A percentile compares a stretch with the other conserved stretches of the same genome.
These are phyloP conservation scores for Phoenicopterus ruber DNA, from an alignment of 2,113 vertebrate species.

Conservation along the genomic window DNA sequence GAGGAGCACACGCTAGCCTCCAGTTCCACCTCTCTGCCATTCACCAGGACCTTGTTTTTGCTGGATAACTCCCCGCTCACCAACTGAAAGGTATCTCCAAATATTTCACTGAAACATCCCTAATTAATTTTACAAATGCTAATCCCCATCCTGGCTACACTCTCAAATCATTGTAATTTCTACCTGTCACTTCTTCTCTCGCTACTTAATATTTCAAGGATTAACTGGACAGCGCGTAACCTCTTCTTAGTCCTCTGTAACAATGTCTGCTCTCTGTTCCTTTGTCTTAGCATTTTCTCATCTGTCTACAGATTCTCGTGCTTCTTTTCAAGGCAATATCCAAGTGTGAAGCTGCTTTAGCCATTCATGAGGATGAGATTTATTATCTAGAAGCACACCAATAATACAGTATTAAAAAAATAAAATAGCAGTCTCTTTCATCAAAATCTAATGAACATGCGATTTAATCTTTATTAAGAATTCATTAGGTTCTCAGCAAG, in stretches of 20 bases:
- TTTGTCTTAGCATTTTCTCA: conserved; percentile 33
- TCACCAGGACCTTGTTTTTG: background rate
- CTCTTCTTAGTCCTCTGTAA: background rate
- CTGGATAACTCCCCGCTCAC: rapidly evolving
- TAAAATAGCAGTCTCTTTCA: conserved; percentile 40
- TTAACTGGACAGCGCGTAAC: background rate
- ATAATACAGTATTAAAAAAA: conserved; percentile 44
- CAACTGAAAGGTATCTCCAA: background rate
- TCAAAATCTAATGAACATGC: conserved; percentile 29
- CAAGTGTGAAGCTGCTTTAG: background rate
- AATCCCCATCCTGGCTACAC: background rate
- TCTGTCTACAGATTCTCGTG: background rate
- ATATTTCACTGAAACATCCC: background rate
- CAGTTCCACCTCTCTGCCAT: background rate
- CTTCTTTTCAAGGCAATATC: background rate
- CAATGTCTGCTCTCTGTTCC: conserved; percentile 14
- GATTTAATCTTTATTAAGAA: conserved; percentile 54
- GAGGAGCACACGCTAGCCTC: background rate
- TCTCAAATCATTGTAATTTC: background rate
- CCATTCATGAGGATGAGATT: background rate
- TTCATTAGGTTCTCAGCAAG: conserved; percentile 48
- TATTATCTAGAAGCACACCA: conserved; percentile 39
- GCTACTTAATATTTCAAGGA: background rate
- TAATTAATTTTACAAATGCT: conserved; percentile 9
- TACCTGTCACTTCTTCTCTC: background rate